Base-by-base conservation (phyloP, 92 coral and sea anemone species). In the Plumapathes pennacea region DNA sequence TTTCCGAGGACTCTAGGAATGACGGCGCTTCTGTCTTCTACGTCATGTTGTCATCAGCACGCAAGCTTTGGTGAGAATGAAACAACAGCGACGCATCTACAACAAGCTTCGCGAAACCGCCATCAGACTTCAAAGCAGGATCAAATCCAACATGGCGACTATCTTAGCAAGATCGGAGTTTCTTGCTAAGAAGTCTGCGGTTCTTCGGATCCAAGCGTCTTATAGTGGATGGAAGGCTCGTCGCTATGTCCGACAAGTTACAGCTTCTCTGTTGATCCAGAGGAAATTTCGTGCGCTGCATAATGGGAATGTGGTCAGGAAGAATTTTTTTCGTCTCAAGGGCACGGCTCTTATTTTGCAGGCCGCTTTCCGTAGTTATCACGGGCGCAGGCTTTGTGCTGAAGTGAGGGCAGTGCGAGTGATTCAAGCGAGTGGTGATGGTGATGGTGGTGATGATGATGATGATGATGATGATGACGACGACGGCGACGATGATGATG, bases 311-410 rank as follows among this genome's bases (percentile, higher is more conserved):
- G 40, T 24, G 11, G 57, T 38, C 27, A 85, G 84, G 13, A 61
- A 27, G 36, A 71, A 76, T 26, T 88, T 82, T 72, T 25, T 56
- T 2, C 54, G 51, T 25, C 29, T 62, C 22, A 80, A 65, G 67
- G 41, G 46, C 20, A 78, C 89, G 25, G 58, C 77, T 31, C 24
- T 84, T 29, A 53, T 57, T 5, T 20, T 92, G 17, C 98, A 92
- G 58, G 85, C 96, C 14, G 64, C 77, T 19, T 88, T 76, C 81
- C 90, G 96, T 4, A 94, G 96, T 10, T 53, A 68, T 74, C 41
- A 52, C 25, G 85, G 67, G 52, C 85, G 98, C 31, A 42, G 44
- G 54, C 32, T 50, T 15, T 73, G 82, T 25, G 66, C 39, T 45
- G 31, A 67, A 23, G 60, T 70, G 38, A 55, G 71, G 9, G 86